These are phyloP conservation scores for Elysia chlorotica DNA, from an alignment of 1,140 invertebrate genomes.

Conservation along the genomic window DNA sequence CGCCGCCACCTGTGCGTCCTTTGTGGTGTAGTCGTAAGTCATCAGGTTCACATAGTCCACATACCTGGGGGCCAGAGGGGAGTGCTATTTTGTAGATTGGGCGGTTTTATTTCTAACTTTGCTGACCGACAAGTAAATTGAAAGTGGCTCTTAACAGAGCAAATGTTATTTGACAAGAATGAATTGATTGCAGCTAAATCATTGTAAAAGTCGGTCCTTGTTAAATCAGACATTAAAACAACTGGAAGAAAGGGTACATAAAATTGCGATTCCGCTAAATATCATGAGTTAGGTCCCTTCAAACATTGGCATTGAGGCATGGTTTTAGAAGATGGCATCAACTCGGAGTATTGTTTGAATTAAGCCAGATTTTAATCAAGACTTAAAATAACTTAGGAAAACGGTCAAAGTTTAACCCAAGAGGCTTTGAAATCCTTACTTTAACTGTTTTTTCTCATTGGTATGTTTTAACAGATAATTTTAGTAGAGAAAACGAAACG, in stretches of 20 bases:
- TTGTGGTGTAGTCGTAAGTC: slow-evolving; percentile 74
- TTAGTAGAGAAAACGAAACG: no score
- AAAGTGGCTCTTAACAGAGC: background rate
- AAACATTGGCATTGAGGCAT: no score
- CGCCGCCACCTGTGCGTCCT: background rate
- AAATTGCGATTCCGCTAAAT: no score
- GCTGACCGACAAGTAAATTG: background rate
- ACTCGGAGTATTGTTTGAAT: no score
- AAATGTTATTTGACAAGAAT: background rate
- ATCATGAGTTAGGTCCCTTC: no score
- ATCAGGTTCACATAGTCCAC: slow-evolving; percentile 92
- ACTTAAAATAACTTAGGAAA: no score
- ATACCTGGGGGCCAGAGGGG: slow-evolving; percentile 67
- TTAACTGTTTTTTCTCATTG: no score
- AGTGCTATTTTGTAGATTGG: background rate
- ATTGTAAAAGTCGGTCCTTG: background rate
- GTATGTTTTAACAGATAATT: no score
- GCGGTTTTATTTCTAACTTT: background rate
- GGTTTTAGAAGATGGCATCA: no score
- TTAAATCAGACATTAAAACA: background rate
- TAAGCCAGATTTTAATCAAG: no score
- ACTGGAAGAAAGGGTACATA: background rate
- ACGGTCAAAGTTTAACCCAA: no score
- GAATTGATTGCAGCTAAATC: background rate
- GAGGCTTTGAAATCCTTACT: no score